These are phyloP conservation scores for Busseola fusca DNA, from an alignment of 2,888 invertebrate species.

Conservation along the genomic window DNA sequence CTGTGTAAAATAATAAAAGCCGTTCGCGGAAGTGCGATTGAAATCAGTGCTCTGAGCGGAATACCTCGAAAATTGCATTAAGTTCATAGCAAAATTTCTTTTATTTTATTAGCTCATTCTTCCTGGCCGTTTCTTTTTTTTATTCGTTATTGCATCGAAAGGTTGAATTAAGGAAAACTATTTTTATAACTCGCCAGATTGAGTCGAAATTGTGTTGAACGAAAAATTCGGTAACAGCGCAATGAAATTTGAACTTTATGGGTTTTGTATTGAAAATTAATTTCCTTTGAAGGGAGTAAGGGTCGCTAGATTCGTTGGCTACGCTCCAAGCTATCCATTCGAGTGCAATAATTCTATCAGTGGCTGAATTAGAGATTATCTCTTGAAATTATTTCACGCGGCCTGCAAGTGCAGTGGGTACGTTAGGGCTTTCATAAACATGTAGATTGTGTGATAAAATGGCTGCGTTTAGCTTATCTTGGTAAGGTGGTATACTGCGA, in stretches of 20 bases:
- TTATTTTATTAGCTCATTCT: slow-evolving; percentile 50
- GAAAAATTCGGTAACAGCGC: slow-evolving; percentile 48
- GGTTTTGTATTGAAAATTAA: slow-evolving; percentile 63
- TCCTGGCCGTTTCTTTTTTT: slow-evolving; percentile 47
- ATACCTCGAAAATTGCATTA: slow-evolving; percentile 61
- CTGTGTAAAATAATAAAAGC: slow-evolving; percentile 49
- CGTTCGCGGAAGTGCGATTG: no score
- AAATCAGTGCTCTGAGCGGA: no score
- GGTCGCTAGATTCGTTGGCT: slow-evolving; percentile 66
- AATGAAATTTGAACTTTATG: slow-evolving; percentile 63
- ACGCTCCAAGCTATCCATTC: slow-evolving; percentile 74
- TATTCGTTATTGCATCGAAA: slow-evolving; percentile 41
- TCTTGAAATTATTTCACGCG: slow-evolving; percentile 68
- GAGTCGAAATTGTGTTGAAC: slow-evolving; percentile 53
- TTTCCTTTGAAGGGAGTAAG: slow-evolving; percentile 61
- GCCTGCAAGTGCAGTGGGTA: slow-evolving; percentile 41
- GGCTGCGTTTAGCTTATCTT: slow-evolving; percentile 44
- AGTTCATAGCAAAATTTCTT: slow-evolving; percentile 45
- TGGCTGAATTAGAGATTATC: slow-evolving; percentile 76
- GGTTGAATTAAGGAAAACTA: slow-evolving; percentile 21
- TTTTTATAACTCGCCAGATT: slow-evolving; percentile 27
- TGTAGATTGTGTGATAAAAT: slow-evolving; percentile 42
- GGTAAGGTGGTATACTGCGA: slow-evolving; percentile 7
- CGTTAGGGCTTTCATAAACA: slow-evolving; percentile 45
- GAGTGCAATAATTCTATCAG: slow-evolving; percentile 79